Evolutionary conservation across 1,140 invertebrate species (phyloP).

Genomic region (Aphelenchoides fujianensis): DNA sequence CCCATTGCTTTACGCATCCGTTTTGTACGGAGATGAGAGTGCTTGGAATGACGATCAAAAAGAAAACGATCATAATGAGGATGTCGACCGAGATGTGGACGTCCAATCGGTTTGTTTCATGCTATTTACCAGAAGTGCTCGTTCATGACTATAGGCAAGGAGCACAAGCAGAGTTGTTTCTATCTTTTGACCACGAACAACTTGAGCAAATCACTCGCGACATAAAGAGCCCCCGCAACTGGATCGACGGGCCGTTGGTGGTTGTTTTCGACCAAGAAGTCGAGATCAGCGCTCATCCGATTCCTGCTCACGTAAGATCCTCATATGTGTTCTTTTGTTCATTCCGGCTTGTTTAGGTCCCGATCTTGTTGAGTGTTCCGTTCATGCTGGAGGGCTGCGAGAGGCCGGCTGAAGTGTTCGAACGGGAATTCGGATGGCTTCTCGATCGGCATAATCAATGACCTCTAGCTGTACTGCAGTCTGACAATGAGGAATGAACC

Average conservation of each 20-base stretch:
- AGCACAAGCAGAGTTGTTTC: conserved; percentile 3
- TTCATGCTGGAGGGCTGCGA: background rate
- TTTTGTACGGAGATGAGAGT: background rate
- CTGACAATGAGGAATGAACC: too few species aligned
- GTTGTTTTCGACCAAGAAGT: conserved; percentile 22
- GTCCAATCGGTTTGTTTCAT: conserved; percentile 1
- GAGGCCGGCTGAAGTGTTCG: background rate
- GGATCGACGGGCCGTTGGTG: conserved; percentile 10
- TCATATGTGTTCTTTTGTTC: background rate
- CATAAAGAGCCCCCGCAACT: background rate
- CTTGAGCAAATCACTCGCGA: too few species aligned
- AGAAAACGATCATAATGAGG: background rate
- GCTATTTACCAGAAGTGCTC: too few species aligned
- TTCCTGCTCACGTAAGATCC: conserved; percentile 20
- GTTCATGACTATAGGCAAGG: too few species aligned
- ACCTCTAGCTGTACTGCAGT: too few species aligned
- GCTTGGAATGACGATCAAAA: conserved; percentile 3
- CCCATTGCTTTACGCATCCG: background rate
- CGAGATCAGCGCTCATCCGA: conserved; percentile 21
- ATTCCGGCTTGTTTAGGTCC: conserved; percentile 1
- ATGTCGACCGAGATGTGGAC: background rate
- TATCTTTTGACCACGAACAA: background rate
- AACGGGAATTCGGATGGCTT: background rate
- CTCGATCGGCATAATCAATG: background rate
- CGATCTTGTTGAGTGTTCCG: conserved; percentile 2